These are phyloP conservation scores for Calidris pugnax DNA, from an alignment of 2,113 vertebrate species.

Conservation along the genomic window DNA sequence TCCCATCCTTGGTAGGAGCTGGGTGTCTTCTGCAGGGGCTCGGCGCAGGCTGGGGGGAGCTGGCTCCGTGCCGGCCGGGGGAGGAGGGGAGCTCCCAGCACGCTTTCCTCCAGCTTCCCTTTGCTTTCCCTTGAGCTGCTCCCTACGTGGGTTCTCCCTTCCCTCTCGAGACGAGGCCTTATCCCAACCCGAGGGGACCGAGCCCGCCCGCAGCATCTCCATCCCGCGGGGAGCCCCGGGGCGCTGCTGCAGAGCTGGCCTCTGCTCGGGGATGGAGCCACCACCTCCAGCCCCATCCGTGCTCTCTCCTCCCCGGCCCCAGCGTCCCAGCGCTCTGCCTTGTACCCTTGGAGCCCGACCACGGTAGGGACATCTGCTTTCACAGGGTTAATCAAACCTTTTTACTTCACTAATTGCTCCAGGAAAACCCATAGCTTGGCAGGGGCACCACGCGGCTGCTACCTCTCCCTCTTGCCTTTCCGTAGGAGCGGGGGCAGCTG, in stretches of 20 bases:
- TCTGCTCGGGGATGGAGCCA: neutral
- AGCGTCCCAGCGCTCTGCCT: neutral
- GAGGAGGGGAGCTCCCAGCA: neutral
- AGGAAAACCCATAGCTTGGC: neutral
- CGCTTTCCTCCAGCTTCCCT: neutral
- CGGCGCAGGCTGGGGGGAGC: neutral
- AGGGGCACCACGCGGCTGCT: neutral
- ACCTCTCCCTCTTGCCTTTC: neutral
- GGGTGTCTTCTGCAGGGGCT: neutral
- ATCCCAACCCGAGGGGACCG: neutral
- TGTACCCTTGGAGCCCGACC: neutral
- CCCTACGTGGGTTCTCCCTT: neutral
- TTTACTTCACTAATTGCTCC: neutral
- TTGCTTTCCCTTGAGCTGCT: neutral
- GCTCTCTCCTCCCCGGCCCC: neutral
- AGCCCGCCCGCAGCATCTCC: neutral
- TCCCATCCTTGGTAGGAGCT: neutral
- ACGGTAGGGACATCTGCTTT: neutral
- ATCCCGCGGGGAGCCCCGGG: neutral
- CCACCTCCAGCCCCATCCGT: neutral
- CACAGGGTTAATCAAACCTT: neutral
- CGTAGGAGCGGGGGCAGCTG: neutral
- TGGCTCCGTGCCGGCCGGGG: neutral
- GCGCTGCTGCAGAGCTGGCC: slow-evolving; percentile 46
- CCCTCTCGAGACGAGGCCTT: slow-evolving; percentile 27